These are phyloP conservation scores for Camponotus pennsylvanicus DNA, from an alignment of 1,140 invertebrate genomes.

Conservation along the genomic window DNA sequence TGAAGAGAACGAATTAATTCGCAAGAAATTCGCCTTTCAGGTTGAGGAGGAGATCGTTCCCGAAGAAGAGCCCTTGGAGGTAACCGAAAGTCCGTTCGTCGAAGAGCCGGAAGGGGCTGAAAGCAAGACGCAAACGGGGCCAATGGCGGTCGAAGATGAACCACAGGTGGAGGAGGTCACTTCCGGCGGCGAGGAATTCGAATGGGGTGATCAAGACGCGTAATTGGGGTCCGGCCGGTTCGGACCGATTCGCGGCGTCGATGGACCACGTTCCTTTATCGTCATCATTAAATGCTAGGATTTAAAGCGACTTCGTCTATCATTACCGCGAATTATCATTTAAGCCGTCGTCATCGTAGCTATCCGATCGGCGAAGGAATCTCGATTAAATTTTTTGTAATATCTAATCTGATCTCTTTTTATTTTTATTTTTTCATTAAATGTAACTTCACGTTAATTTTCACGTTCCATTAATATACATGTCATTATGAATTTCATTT, in stretches of 20 bases:
- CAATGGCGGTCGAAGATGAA: slow-evolving; percentile 34
- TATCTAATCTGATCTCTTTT: neutral
- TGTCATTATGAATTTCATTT: slow-evolving; percentile 1
- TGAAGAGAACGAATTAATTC: slow-evolving; percentile 3
- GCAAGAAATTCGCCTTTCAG: slow-evolving; percentile 59
- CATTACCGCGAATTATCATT: neutral
- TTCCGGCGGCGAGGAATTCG: slow-evolving; percentile 70
- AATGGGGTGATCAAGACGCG: slow-evolving; percentile 71
- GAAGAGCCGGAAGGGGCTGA: slow-evolving; percentile 73
- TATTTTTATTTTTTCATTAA: slow-evolving; percentile 23
- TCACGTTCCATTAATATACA: slow-evolving; percentile 21
- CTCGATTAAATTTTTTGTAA: slow-evolving; percentile 25
- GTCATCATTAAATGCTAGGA: slow-evolving; percentile 6
- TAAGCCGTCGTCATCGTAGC: neutral
- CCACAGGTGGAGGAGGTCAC: slow-evolving; percentile 68
- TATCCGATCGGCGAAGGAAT: neutral
- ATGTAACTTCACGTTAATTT: neutral
- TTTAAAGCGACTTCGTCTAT: slow-evolving; percentile 3
- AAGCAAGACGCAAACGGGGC: slow-evolving; percentile 42
- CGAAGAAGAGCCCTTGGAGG: slow-evolving; percentile 70
- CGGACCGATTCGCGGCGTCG: slow-evolving; percentile 1
- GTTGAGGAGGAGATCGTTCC: slow-evolving; percentile 75
- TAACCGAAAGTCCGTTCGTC: slow-evolving; percentile 71
- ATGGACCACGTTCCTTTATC: slow-evolving; percentile 12
- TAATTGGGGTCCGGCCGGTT: slow-evolving; percentile 47